These are phyloP conservation scores for Bergia sp. DNA, from an alignment of 92 coral and sea anemone genomes.

Conservation along the genomic window DNA sequence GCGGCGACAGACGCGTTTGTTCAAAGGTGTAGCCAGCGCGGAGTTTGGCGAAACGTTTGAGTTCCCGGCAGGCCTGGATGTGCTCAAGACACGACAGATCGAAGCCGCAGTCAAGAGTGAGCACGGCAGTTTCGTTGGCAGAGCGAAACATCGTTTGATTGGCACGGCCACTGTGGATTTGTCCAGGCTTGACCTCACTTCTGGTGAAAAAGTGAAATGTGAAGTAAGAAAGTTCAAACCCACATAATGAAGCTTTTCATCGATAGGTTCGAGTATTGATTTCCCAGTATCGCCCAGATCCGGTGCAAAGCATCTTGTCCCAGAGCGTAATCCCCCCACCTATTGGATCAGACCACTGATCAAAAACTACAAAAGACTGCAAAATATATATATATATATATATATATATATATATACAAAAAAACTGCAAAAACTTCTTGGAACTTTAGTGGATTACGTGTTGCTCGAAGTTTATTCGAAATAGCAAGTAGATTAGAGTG, in stretches of 20 bases:
- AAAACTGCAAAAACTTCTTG: too few species aligned
- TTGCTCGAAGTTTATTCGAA: too few species aligned
- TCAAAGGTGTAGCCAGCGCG: slow-evolving; percentile 69
- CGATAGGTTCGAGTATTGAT: background rate
- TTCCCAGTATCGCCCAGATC: too few species aligned
- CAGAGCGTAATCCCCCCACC: too few species aligned
- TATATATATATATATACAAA: too few species aligned
- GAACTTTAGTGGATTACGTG: too few species aligned
- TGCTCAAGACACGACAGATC: slow-evolving; percentile 69
- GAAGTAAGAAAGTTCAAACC: slow-evolving; percentile 68
- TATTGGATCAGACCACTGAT: too few species aligned
- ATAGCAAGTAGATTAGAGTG: too few species aligned
- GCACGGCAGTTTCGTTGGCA: slow-evolving; percentile 68
- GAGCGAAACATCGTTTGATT: slow-evolving; percentile 77
- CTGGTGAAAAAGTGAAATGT: slow-evolving; percentile 60
- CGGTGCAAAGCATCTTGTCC: too few species aligned
- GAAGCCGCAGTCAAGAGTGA: slow-evolving; percentile 95
- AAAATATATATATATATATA: too few species aligned
- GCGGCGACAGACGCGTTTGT: slow-evolving; percentile 76
- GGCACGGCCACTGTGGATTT: slow-evolving; percentile 75
- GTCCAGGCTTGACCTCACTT: slow-evolving; percentile 69
- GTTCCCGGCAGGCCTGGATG: slow-evolving; percentile 78
- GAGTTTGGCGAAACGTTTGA: slow-evolving; percentile 88
- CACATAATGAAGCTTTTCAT: background rate
- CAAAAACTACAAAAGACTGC: too few species aligned